Conservation (phyloP, 2,888 invertebrate species). For the Tenthredo mesomela region DNA sequence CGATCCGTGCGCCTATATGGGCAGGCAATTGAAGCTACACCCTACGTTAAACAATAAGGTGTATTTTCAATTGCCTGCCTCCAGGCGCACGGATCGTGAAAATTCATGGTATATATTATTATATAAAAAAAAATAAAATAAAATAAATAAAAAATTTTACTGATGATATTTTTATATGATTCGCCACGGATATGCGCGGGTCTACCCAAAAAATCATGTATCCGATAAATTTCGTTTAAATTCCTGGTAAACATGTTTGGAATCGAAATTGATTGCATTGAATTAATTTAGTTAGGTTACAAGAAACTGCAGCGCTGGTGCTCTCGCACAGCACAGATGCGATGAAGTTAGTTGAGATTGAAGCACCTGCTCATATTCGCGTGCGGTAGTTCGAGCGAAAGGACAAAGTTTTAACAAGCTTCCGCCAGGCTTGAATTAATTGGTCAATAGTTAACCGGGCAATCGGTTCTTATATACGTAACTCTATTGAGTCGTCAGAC, state of each 20-base stretch:
- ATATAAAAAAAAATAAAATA: not conserved
- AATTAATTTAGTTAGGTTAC: slow-evolving; percentile 22
- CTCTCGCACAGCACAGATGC: not conserved
- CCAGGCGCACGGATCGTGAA: no score
- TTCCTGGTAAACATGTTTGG: not conserved
- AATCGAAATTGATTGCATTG: slow-evolving; percentile 21
- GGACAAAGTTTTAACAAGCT: slow-evolving; percentile 51
- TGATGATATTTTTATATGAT: not conserved
- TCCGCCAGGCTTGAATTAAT: slow-evolving; percentile 48
- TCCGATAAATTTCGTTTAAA: not conserved
- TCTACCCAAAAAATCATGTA: not conserved
- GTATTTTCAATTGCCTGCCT: no score
- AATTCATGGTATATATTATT: not conserved
- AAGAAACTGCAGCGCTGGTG: slow-evolving; percentile 11
- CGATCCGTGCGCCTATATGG: no score
- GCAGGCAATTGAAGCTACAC: no score
- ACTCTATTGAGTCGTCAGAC: slow-evolving; percentile 23
- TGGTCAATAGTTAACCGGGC: slow-evolving; percentile 47
- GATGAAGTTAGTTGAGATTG: slow-evolving; percentile 37
- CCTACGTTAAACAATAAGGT: no score
- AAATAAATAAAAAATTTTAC: not conserved
- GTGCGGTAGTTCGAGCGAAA: not conserved
- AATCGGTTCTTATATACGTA: slow-evolving; percentile 40
- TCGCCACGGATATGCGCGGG: not conserved
- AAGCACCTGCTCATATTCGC: slow-evolving; percentile 36